Evolutionary conservation across 2,113 vertebrate genomes (phyloP), one percentile per base, ranked within the genome.

Genomic region (Glaucidium brasilianum): DNA sequence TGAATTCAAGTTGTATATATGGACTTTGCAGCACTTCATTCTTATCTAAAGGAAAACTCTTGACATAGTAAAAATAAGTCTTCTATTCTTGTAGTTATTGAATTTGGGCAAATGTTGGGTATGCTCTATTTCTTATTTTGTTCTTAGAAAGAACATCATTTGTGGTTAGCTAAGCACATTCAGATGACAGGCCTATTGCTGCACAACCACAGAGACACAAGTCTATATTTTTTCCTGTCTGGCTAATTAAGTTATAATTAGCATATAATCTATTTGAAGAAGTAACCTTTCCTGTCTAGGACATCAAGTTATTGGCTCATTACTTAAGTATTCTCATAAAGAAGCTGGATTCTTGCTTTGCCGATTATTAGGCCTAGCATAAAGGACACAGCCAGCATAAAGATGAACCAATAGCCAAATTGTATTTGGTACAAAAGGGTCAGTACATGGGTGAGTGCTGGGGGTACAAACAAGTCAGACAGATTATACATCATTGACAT

Each of bases 281-380:
- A 77, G 20, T 49, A 74, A 59, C 34, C 21, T 56, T 60, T 62
- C 64, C 50, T 69, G 50, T 62, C 53, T 89, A 72, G 43, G 53
- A 37, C 64, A 53, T 27, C 41, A 71, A 34, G 27, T 77, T 81
- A 50, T 26, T 73, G 43, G 26, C 26, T 93, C 20, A 25, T 59
- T 80, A 35, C 34, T 69, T 87, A 77, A 76, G 41, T 56, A 53
- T 66, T 92, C 26, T 87, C 37, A 52, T 80, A 73, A 80, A 84
- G 72, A 89, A 37, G 18, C 35, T 72, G 43, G 12, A 47, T 90
- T n/a, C n/a, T n/a, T n/a, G n/a, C n/a, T n/a, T n/a, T n/a, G n/a
- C n/a, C n/a, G n/a, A n/a, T n/a, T n/a, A n/a, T n/a, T n/a, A n/a
- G n/a, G n/a, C n/a, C n/a, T n/a, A n/a, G n/a, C n/a, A n/a, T n/a